A percentile compares a stretch with the other conserved stretches of the same genome.
phyloP scores from a whole-genome alignment of 2,113 vertebrate species.

The Montifringilla adamsi region DNA sequence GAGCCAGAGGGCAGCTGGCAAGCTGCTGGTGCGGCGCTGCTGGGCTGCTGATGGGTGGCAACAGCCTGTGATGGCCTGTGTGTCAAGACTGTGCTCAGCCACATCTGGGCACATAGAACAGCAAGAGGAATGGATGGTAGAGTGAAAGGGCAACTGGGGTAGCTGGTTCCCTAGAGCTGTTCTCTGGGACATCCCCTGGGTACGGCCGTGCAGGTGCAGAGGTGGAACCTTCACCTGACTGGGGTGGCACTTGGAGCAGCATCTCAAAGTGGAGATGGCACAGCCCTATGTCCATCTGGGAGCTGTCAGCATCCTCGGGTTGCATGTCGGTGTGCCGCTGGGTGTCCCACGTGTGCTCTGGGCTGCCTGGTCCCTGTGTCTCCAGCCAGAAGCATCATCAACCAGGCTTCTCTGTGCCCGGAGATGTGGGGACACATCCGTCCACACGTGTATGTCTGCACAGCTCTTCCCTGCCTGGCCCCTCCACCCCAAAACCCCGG shows the following conservation, averaged over 20 bases:
- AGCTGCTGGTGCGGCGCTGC: rapidly evolving
- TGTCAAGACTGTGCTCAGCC: background rate
- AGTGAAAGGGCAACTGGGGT: background rate
- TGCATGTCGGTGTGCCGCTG: rapidly evolving
- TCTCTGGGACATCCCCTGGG: background rate
- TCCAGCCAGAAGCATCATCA: background rate
- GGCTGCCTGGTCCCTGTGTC: background rate
- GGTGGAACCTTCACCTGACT: background rate
- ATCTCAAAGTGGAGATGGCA: background rate
- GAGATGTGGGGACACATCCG: background rate
- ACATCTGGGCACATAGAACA: background rate
- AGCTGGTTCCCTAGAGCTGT: background rate
- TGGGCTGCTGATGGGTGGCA: background rate
- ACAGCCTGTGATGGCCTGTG: background rate
- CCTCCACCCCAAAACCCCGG: background rate
- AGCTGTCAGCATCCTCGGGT: background rate
- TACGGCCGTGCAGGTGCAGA: background rate
- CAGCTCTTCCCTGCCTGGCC: background rate
- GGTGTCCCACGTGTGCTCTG: rapidly evolving
- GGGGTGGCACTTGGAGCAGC: background rate
- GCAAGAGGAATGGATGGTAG: background rate
- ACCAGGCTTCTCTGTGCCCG: background rate
- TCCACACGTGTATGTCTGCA: background rate
- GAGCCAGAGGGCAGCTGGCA: background rate
- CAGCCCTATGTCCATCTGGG: background rate